Conservation (phyloP, 2,113 vertebrate genomes). For the Pterocles gutturalis region DNA sequence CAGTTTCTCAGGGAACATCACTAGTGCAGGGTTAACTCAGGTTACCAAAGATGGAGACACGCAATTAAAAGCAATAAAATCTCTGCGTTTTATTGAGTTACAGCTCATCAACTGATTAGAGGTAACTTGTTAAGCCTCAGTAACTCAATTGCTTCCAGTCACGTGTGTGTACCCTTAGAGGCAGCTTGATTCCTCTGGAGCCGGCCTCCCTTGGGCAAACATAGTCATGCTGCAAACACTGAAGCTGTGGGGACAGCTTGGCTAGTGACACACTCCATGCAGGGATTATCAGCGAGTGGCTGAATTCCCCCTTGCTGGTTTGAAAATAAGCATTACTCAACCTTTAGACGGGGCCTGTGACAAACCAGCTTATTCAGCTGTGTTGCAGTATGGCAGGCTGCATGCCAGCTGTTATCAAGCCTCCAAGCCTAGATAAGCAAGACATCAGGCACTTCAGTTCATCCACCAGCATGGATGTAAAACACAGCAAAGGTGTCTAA, state of each 20-base stretch:
- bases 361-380: background rate
- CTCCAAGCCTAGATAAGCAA: background rate
- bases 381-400: background rate
- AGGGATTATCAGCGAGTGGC: background rate
- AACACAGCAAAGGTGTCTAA: background rate
- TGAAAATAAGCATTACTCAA: background rate
- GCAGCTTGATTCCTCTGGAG: background rate
- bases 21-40: background rate
- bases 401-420: background rate
- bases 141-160: conserved; percentile 7
- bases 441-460: background rate
- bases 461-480: background rate
- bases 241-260: background rate
- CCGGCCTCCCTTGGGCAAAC: background rate
- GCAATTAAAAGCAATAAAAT: conserved; percentile 1
- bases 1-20: background rate
- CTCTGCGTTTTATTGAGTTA: background rate
- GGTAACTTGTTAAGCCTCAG: background rate
- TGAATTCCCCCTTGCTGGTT: background rate
- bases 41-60: background rate
- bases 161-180: background rate
- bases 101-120: conserved; percentile 2
- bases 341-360: background rate
- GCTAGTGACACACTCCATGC: background rate
- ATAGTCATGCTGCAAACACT: background rate